Evolutionary conservation across 2,797 vertebrate genomes (phyloP), one percentile per base, ranked within the genome.

Genomic region (Sebastolobus alascanus): DNA sequence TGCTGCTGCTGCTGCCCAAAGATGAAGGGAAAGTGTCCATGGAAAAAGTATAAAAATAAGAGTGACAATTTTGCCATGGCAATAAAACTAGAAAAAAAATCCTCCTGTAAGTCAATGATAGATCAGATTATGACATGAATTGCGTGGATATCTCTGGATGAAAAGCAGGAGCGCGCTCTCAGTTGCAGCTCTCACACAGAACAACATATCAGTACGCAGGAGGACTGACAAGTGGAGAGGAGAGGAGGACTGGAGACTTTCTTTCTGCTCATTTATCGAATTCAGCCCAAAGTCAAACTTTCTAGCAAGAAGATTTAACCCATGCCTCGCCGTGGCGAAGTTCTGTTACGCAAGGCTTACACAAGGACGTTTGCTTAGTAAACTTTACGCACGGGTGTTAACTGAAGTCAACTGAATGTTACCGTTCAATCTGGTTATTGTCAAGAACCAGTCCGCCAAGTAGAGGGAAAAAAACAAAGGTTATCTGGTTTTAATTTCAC

Each of bases 311-410:
- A 65, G n/a, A 33, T 67, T 94, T 95, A 96, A 95, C 94, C 91
- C 93, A 6, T 89, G 63, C 81, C 59, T 83, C 6, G 2, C 93
- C 77, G 75, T 13, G 70, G 85, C 35, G 56, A 8, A 27, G 66
- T 33, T 80, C 38, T 22, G 83, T 82, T 85, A 85, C 89, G 88
- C 79, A 79, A 67, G 64, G 27, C 58, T 79, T 56, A 75, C 68
- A 79, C 56, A 68, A 60, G 80, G 27, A 75, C 18, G 86, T 91
- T 91, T 93, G 82, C 88, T 79, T 10, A 82, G 93, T 85, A 90
- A 93, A 95, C 90, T 92, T 96, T 89, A 93, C 93, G 87, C 90
- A 66, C 78, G n/a, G 87, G 89, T 93, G 94, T 86, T 35, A 94
- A 65, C 73, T 85, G 56, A 69, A 75, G 79, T 83, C 82, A 84